phyloP scores from a whole-genome alignment of 2,888 invertebrate genomes.

The Agelastica alni region DNA sequence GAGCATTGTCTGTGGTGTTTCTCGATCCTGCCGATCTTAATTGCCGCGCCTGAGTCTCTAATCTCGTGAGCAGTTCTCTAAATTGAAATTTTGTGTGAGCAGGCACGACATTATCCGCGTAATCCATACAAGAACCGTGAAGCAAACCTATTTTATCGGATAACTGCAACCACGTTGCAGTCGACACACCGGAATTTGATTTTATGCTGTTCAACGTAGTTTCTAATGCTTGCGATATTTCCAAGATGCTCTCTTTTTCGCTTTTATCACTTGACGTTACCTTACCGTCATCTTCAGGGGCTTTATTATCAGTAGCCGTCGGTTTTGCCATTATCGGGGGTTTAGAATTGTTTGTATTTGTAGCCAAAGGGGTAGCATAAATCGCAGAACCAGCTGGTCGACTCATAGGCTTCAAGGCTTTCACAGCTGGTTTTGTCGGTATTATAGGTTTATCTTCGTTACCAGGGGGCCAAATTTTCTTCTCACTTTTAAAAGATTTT shows the following conservation, averaged over 20 bases:
- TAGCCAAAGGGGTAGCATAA: conserved; percentile 75
- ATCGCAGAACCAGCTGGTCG: conserved; percentile 64
- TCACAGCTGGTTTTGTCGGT: conserved; percentile 69
- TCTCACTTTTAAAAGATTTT: conserved; percentile 52
- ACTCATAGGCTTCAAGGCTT: conserved; percentile 63
- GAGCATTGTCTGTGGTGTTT: conserved; percentile 70
- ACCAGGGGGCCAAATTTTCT: conserved; percentile 60
- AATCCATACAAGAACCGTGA: conserved; percentile 80
- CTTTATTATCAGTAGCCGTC: conserved; percentile 51
- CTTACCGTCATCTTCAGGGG: conserved; percentile 53
- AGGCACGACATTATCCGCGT: conserved; percentile 79
- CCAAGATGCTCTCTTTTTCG: conserved; percentile 64
- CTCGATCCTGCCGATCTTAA: conserved; percentile 71
- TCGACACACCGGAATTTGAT: conserved; percentile 60
- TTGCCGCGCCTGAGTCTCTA: conserved; percentile 71
- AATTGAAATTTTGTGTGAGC: conserved; percentile 89
- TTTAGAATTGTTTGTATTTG: conserved; percentile 45
- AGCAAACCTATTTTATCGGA: conserved; percentile 82
- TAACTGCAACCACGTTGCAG: conserved; percentile 77
- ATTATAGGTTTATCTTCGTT: conserved; percentile 70
- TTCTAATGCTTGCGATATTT: conserved; percentile 69
- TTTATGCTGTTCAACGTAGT: conserved; percentile 66
- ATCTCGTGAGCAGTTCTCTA: conserved; percentile 71
- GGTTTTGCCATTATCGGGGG: conserved; percentile 61
- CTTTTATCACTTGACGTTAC: conserved; percentile 55